Base-by-base conservation (phyloP, 2,113 vertebrate species). In the Solea senegalensis region DNA sequence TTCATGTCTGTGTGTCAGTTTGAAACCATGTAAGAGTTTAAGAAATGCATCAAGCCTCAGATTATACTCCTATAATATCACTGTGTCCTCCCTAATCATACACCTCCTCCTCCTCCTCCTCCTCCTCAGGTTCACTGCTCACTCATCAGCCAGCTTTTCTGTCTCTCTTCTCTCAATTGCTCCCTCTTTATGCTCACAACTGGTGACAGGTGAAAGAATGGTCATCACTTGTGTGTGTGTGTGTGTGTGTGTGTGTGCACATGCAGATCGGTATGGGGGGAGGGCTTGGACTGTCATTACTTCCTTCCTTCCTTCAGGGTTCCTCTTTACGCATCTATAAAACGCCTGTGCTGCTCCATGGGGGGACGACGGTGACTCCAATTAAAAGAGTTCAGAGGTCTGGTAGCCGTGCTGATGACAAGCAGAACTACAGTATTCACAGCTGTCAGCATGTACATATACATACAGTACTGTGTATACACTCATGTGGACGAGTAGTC, bases 261-360 rank as follows among this genome's bases (percentile, higher is more conserved):
- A 21, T 52, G 28, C 11, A 16, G 1, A 6, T 40, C 64, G 40
- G 27, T 44, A 21, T 21, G 21, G 74, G 62, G 65, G 78, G 80
- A 40, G 59, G 73, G 50, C 7, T 14, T 12, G 28, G 69, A 43
- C 53, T 0, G 62, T 68, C 66, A 72, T 78, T 78, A 70, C 81
- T 85, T 82, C 34, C 34, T 34, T 34, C 78, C 86, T 89, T 63
- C 82, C 68, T 70, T 64, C 50, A 76, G 76, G 78, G 79, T 76
- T 53, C 56, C 56, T 67, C 69, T 85, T 81, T 76, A 85, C 60
- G 10, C 67, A 79, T 76, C 86, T 68, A 87, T 91, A 87, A 90
- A 89, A 79, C 9, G 57, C 61, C 63, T 72, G 62, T 77, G 41
- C 64, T 79, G 60, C 57, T 59, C 14, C 28, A 56, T 64, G 26